Evolutionary conservation across 1,140 invertebrate genomes (phyloP), one percentile per base, ranked within the genome.

Genomic region (Camponotus pennsylvanicus): DNA sequence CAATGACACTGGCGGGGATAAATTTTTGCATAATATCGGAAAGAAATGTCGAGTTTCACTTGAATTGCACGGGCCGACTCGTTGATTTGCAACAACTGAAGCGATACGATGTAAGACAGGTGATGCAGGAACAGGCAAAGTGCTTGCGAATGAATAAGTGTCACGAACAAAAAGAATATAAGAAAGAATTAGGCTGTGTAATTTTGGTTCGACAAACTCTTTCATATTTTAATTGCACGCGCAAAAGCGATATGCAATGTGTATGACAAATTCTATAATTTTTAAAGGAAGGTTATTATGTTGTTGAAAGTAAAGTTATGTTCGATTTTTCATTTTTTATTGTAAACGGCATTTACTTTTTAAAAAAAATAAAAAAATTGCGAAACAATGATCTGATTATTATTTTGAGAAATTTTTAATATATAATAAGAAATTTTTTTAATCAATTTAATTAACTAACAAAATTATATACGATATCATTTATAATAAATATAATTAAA

Each of bases 21-120:
- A 86, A 91, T 93, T 94, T 95, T 95, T 95, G 93, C 94, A 95
- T 95, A 95, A 95, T 93, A 91, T 91, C 92, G 92, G 93, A 95
- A 95, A 95, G 93, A 93, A 93, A 91, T 90, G 86, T 77, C 80
- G 88, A 95, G 94, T 95, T 95, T 95, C 95, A 93, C 95, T 92
- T 94, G 88, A 92, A 93, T 95, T 95, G 93, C 93, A 94, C 89
- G 90, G 92, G 89, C 78, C 89, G 70, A 91, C 88, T 92, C 88
- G 89, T 91, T 94, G 91, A 95, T 94, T 95, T 93, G 91, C 84
- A 91, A 77, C 91, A 95, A 95, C 92, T 93, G 94, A 95, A 95
- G 94, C 94, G 94, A 89, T 80, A 93, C 93, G 86, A 55, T 45
- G 45, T 55, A 59, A 76, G 13, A 32, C 75, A 52, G 34, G 59